Percentiles rank a stretch among this genome's conserved stretches.
These are phyloP conservation scores for Oryzias melastigma DNA, from an alignment of 2,113 vertebrate species.

Conservation along the genomic window DNA sequence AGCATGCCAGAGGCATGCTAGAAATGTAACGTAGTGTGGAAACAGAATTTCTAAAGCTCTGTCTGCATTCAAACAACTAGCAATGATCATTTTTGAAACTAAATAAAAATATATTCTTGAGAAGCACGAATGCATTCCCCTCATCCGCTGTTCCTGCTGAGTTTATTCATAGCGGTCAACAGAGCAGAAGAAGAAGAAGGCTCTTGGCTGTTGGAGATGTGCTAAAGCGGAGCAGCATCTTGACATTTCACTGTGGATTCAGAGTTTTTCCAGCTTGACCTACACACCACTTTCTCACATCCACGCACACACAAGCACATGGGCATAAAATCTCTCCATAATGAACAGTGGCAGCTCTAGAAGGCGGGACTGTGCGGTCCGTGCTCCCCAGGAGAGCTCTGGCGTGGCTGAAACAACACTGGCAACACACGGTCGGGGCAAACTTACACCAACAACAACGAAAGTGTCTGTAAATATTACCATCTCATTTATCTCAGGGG, in stretches of 20 bases:
- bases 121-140: slow-evolving; percentile 3
- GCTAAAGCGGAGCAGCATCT: slow-evolving; percentile 42
- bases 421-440: slow-evolving; percentile 17
- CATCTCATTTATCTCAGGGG: slow-evolving; percentile 14
- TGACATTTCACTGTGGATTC: slow-evolving; percentile 61
- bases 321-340: slow-evolving; percentile 23
- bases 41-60: too few relatives aligned
- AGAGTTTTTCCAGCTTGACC: slow-evolving; percentile 47
- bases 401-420: slow-evolving; percentile 24
- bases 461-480: slow-evolving; percentile 15
- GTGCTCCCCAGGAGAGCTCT: slow-evolving; percentile 25
- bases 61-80: not conserved
- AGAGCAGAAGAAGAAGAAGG: slow-evolving; percentile 51
- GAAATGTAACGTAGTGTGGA: not conserved
- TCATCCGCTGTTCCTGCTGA: slow-evolving; percentile 7
- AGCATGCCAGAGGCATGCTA: not conserved
- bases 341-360: slow-evolving; percentile 42
- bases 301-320: slow-evolving; percentile 6
- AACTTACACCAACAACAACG: slow-evolving; percentile 22
- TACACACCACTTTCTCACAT: slow-evolving; percentile 20
- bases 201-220: slow-evolving; percentile 23
- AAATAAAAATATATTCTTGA: slow-evolving; percentile 2
- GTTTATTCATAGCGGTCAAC: slow-evolving; percentile 53
- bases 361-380: slow-evolving; percentile 17
- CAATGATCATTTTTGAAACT: not conserved